phyloP scores from a whole-genome alignment of 2,113 vertebrate genomes.

The Megalops atlanticus region DNA sequence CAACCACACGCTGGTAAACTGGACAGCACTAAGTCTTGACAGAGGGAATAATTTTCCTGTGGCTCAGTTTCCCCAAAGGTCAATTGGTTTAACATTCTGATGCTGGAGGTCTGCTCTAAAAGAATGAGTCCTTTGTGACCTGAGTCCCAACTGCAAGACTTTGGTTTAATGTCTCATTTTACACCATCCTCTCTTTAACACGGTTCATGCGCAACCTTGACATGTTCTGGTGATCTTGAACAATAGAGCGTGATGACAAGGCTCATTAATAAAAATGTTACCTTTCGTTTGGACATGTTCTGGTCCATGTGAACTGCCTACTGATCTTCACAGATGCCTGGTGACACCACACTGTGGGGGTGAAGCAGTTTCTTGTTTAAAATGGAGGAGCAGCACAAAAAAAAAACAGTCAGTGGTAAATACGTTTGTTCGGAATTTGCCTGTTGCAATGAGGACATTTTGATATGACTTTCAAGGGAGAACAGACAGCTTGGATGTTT shows the following conservation, averaged over 20 bases:
- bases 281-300: conserved; percentile 14
- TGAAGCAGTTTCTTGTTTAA: background rate
- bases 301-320: background rate
- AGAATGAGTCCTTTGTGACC: conserved; percentile 28
- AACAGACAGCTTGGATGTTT: conserved; percentile 22
- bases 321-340: background rate
- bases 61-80: conserved; percentile 41
- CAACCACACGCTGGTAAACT: conserved; percentile 44
- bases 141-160: conserved; percentile 17
- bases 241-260: background rate
- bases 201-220: conserved; percentile 19
- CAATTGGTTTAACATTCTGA: conserved; percentile 48
- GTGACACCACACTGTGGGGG: background rate
- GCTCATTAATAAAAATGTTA: background rate
- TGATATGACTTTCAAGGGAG: conserved; percentile 24
- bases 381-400: background rate
- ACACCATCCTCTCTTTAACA: background rate
- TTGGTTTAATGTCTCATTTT: conserved; percentile 26
- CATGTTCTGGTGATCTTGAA: background rate
- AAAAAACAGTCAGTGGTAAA: conserved; percentile 3
- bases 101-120: conserved; percentile 36
- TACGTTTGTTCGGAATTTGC: conserved; percentile 1
- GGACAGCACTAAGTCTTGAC: conserved; percentile 44
- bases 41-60: conserved; percentile 35
- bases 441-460: conserved; percentile 7